A percentile compares a stretch with the other conserved stretches of the same genome.
These are phyloP conservation scores for Creontiades dilutus DNA, from an alignment of 2,888 invertebrate genomes.

Conservation along the genomic window DNA sequence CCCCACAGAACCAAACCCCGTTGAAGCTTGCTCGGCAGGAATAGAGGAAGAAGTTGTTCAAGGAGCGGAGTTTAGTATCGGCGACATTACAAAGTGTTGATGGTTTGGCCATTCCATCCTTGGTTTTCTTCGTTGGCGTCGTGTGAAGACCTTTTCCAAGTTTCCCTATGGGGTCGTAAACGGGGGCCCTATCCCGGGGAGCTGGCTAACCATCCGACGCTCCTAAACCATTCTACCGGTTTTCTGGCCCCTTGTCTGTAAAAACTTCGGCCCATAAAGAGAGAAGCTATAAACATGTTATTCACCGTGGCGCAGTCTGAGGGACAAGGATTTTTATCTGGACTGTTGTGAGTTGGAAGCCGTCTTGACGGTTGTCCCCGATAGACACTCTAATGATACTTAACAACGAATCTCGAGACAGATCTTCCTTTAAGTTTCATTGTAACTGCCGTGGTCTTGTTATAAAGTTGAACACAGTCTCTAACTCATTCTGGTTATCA, in stretches of 20 bases:
- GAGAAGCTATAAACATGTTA: slow-evolving; percentile 66
- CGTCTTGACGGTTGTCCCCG: background rate
- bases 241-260: slow-evolving; percentile 49
- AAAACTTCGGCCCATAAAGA: slow-evolving; percentile 66
- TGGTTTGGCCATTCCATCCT: slow-evolving; percentile 26
- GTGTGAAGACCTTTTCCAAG: slow-evolving; percentile 48
- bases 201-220: slow-evolving; percentile 37
- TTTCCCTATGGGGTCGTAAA: slow-evolving; percentile 58
- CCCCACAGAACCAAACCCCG: background rate
- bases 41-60: slow-evolving; percentile 31
- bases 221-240: slow-evolving; percentile 38
- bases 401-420: background rate
- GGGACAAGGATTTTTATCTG: slow-evolving; percentile 66
- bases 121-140: slow-evolving; percentile 37
- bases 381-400: background rate
- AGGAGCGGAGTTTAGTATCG: slow-evolving; percentile 51
- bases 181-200: slow-evolving; percentile 44
- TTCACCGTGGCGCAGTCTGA: slow-evolving; percentile 42
- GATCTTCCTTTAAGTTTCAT: background rate
- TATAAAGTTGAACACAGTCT: too few species aligned
- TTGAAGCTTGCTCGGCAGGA: slow-evolving; percentile 12
- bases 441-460: background rate
- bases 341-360: background rate
- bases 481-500: too few species aligned
- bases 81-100: slow-evolving; percentile 59